Base-by-base conservation (phyloP, 2,888 invertebrate species). In the Lithophane semibrunnea region DNA sequence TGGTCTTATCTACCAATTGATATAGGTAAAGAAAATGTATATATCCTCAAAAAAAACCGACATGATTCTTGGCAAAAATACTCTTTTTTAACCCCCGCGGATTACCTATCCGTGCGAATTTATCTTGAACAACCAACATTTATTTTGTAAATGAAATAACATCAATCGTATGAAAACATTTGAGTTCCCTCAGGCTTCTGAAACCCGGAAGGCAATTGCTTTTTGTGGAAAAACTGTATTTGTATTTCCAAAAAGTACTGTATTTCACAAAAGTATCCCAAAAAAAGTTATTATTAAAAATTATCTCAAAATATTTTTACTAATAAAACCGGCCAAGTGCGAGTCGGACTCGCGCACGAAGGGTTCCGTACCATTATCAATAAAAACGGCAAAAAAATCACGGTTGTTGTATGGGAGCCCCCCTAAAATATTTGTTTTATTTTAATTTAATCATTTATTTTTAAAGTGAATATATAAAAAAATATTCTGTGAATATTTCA, bases 101-200 rank as follows among this genome's bases (percentile, higher is more conserved):
- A 16, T 42, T 16, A n/a, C 21, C 13, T 18, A n/a, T 77, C 44
- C 18, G 24, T 24, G 24, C 54, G 24, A 37, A 75, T 79, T 24
- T 68, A 58, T 68, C 79, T 13, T n/a, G n/a, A 60, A 42, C 13
- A 13, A 29, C 49, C n/a, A 60, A 9, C 42, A 60, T 79, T 52
- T 77, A 5, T 71, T 80, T 72, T 37, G 16, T 71, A 61, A 80
- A 80, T 80, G 3, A 60, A 79, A 47, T 71, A 37, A 37, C 52
- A 80, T 80, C 80, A 71, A 61, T 80, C 44, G 44, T 60, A 61
- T 54, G 18, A 21, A 77, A 56, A 77, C 54, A 47, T 18, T 1
- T 1, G 0, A 2, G 4, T 64, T 60, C 44, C 58, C 64, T 24
- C 8, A 13, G 44, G 65, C 16, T 75, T 52, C 47, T 4, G 44